Base-by-base conservation (phyloP, 2,113 vertebrate genomes). In the Oreochromis spilurus region DNA sequence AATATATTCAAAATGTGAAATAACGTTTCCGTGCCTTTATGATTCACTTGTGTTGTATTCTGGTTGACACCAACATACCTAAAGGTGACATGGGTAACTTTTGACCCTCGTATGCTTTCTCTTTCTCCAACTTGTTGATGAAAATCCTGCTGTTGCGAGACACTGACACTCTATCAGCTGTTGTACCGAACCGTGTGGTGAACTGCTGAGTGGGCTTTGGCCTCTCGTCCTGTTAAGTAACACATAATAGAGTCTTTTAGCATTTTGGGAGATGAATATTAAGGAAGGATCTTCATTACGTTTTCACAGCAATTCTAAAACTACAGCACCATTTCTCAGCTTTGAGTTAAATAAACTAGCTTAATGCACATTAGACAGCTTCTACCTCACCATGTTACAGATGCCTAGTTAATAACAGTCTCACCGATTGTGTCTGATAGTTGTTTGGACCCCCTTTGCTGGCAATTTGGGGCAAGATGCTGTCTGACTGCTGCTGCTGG, bases 1-100 rank as follows among this genome's bases (percentile, higher is more conserved):
- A 29, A 60, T n/a, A 77, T 11, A 80, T 7, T 52, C 4, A 70
- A 65, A 38, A 12, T 80, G 9, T 52, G 5, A 72, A 62, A 65
- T 17, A 34, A 53, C 1, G 1, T 75, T 38, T 72, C 24, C 4
- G 8, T 38, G 31, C 19, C 6, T 19, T 31, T 58, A 16, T 80
- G n/a, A 48, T 57, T 67, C 16, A 77, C 16, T 29, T 80, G 19
- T 21, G 13, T 36, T 77, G 21, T 9, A 26, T 57, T 87, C 1
- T 38, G 26, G 16, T 67, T 38, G 16, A 13, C 9, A 12, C 9
- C 7, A 29, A 77, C 91, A 57, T 96, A 99, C 98, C 98, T 96
- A 95, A 79, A 6, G 97, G 97, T 53, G 97, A 97, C 96, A 99
- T 97, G 80, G 98, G 97, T 72, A 97, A 88, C 67, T 95, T 97